Percentiles rank a stretch among this genome's conserved stretches.
phyloP scores from a whole-genome alignment of 1,140 invertebrate species.

The Aphidius gifuensis region DNA sequence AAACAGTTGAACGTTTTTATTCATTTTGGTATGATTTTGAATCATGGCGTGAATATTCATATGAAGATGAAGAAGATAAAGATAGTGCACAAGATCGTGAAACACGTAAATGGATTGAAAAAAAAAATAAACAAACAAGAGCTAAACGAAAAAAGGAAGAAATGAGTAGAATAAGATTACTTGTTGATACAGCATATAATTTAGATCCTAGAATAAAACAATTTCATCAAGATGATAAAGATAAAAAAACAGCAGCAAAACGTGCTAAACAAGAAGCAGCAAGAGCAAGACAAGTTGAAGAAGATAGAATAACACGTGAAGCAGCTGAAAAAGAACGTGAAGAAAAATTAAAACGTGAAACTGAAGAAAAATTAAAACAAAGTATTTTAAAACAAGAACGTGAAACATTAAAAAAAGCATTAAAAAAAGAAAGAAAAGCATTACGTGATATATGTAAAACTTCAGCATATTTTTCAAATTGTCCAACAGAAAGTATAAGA shows the following conservation, averaged over 20 bases:
- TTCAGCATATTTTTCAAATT: conserved; percentile 80
- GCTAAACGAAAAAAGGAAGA: conserved; percentile 95
- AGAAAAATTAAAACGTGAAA: conserved; percentile 80
- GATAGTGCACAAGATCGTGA: conserved; percentile 94
- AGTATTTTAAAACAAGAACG: conserved; percentile 84
- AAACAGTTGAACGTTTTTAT: conserved; percentile 82
- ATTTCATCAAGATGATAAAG: conserved; percentile 93
- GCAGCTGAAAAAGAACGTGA: conserved; percentile 63
- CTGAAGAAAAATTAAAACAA: conserved; percentile 72
- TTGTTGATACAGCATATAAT: conserved; percentile 92
- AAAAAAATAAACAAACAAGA: conserved; percentile 90
- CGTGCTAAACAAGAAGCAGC: conserved; percentile 86
- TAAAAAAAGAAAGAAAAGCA: conserved; percentile 84
- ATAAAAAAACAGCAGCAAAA: conserved; percentile 85
- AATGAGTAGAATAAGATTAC: conserved; percentile 80
- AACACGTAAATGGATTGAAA: conserved; percentile 95
- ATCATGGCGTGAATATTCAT: conserved; percentile 99
- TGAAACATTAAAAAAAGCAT: conserved; percentile 75
- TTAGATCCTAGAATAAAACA: conserved; percentile 88
- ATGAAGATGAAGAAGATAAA: conserved; percentile 97
- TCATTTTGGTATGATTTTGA: conserved; percentile 97
- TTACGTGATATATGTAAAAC: conserved; percentile 82
- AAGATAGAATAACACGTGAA: conserved; percentile 70
- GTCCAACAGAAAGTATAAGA: conserved; percentile 70
- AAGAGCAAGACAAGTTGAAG: conserved; percentile 78